Conservation (phyloP, 2,888 invertebrate genomes). For the Hydriomena furcata region DNA sequence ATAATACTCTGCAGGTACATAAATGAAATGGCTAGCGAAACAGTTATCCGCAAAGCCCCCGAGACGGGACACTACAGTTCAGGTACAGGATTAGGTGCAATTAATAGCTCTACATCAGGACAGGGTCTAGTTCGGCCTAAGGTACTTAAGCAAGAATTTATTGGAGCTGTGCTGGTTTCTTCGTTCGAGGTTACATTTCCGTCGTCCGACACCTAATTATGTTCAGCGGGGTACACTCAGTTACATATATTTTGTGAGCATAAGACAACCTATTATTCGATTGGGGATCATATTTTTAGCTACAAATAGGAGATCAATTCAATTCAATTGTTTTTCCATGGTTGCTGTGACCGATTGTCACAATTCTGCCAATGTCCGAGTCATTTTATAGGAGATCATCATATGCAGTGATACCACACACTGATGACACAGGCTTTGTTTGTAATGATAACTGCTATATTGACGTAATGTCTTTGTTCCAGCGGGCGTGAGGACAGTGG, state of each 20-base stretch:
- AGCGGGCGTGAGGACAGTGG: constrained; percentile 88
- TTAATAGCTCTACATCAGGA: constrained; percentile 21
- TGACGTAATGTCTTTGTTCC: constrained; percentile 31
- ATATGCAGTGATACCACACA: too few species aligned
- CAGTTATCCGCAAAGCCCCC: constrained; percentile 10
- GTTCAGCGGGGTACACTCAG: too few species aligned
- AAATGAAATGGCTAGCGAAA: not conserved
- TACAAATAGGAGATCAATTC: too few species aligned
- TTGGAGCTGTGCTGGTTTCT: constrained; percentile 4
- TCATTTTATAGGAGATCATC: too few species aligned
- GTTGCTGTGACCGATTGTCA: too few species aligned
- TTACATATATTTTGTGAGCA: not conserved
- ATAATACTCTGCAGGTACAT: not conserved
- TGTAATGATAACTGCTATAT: too few species aligned
- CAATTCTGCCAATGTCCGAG: too few species aligned
- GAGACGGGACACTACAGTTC: constrained; percentile 11
- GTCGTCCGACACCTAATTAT: too few species aligned
- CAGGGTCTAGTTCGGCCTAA: constrained; percentile 15
- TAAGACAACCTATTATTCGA: too few species aligned
- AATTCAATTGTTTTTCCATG: too few species aligned
- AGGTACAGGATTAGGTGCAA: constrained; percentile 29
- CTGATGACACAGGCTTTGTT: too few species aligned
- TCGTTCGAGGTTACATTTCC: not conserved
- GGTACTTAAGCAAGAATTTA: constrained; percentile 20
- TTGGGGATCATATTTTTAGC: too few species aligned